A percentile compares a stretch with the other conserved stretches of the same genome.
Evolutionary conservation across 2,797 vertebrate genomes (phyloP).

Genomic region (Anisognathus igniventris): DNA sequence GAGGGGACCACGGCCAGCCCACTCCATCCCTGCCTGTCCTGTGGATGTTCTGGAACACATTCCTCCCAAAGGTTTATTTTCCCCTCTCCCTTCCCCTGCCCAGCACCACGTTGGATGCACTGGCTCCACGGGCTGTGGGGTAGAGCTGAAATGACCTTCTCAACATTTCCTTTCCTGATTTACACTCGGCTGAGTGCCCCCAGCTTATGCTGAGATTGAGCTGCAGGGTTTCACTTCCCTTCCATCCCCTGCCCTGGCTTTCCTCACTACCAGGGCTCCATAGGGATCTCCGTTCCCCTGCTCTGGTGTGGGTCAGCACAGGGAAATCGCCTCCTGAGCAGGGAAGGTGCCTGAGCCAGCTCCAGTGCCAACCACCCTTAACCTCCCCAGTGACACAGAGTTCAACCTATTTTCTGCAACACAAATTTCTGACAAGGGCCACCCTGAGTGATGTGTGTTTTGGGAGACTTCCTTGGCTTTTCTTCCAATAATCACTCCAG

Average conservation of each 20-base stretch:
- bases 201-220: background rate
- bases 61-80: accelerated
- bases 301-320: background rate
- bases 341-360: background rate
- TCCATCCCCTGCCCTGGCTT: background rate
- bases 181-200: background rate
- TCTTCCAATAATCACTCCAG: background rate
- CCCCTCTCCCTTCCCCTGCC: accelerated
- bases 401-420: background rate
- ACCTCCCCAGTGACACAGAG: background rate
- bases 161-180: background rate
- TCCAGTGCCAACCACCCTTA: background rate
- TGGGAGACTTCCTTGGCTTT: background rate
- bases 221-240: accelerated
- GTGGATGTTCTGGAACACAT: background rate
- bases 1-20: background rate
- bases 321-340: accelerated
- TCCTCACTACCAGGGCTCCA: background rate
- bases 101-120: accelerated
- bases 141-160: accelerated
- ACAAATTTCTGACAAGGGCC: background rate
- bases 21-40: background rate
- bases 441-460: accelerated
- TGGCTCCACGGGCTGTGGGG: background rate
- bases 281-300: background rate